A percentile compares a stretch with the other conserved stretches of the same genome.
phyloP scores from a whole-genome alignment of 2,797 vertebrate species.

The Myotis pilosus region DNA sequence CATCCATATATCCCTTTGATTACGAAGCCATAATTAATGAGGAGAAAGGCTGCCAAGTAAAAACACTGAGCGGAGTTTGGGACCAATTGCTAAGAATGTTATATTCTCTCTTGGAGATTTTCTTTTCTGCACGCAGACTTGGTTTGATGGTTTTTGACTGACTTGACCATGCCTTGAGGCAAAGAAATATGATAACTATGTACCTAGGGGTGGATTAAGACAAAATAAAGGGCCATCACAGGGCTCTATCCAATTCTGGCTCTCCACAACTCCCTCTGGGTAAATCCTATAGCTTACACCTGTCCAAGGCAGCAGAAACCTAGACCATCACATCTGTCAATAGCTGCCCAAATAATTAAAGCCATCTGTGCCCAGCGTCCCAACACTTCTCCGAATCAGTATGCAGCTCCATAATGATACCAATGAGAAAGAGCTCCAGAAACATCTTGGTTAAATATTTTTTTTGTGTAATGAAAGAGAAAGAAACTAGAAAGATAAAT shows the following conservation, averaged over 20 bases:
- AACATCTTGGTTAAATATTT: slow-evolving; percentile 20
- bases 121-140: slow-evolving; percentile 63
- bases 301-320: slow-evolving; percentile 77
- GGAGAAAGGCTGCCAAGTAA: slow-evolving; percentile 53
- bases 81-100: slow-evolving; percentile 46
- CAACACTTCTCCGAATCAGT: slow-evolving; percentile 64
- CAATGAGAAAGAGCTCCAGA: slow-evolving; percentile 43
- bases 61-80: slow-evolving; percentile 34
- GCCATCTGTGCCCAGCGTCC: slow-evolving; percentile 75
- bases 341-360: slow-evolving; percentile 78
- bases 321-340: slow-evolving; percentile 78
- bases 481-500: slow-evolving; percentile 35
- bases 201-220: slow-evolving; percentile 79
- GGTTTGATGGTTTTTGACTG: slow-evolving; percentile 75
- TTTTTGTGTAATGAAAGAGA: slow-evolving; percentile 29
- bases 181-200: slow-evolving; percentile 79
- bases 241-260: slow-evolving; percentile 71
- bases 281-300: slow-evolving; percentile 78
- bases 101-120: slow-evolving; percentile 67
- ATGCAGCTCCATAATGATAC: slow-evolving; percentile 48
- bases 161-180: slow-evolving; percentile 76
- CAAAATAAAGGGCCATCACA: slow-evolving; percentile 76
- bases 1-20: slow-evolving; percentile 49
- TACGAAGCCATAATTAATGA: slow-evolving; percentile 49
- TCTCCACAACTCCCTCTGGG: slow-evolving; percentile 76